Evolutionary conservation across 2,113 vertebrate species (phyloP).

Genomic region (Hyperopisus bebe): DNA sequence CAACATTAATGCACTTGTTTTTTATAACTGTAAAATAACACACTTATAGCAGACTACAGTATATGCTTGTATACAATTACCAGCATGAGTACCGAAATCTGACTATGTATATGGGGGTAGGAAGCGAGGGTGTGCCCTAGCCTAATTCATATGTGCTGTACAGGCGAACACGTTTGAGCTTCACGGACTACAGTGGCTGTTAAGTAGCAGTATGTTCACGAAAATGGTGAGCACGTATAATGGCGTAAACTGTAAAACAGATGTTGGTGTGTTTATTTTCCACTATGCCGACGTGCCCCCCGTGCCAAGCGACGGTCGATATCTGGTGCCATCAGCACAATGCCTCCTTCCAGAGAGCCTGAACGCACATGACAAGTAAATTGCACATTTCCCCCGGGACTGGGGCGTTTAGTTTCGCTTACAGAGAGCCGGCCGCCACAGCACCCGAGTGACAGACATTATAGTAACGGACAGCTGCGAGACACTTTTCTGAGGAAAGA

Average conservation of each 20-base stretch:
- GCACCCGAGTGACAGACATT: neutral
- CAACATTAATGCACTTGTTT: neutral
- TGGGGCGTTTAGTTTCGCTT: neutral
- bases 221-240: neutral
- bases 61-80: neutral
- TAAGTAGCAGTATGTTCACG: neutral
- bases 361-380: slow-evolving; percentile 5
- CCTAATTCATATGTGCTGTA: neutral
- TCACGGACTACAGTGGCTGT: neutral
- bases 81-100: neutral
- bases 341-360: neutral
- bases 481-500: neutral
- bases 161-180: neutral
- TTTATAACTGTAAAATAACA: neutral
- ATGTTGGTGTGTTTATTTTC: slow-evolving; percentile 4
- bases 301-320: neutral
- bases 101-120: neutral
- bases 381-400: neutral
- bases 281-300: neutral
- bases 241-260: slow-evolving; percentile 5
- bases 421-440: neutral
- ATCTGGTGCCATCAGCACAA: slow-evolving; percentile 5
- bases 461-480: slow-evolving; percentile 14
- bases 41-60: neutral
- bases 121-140: neutral